Conservation (phyloP, 2,888 invertebrate genomes). For the Cephus spinipes region DNA sequence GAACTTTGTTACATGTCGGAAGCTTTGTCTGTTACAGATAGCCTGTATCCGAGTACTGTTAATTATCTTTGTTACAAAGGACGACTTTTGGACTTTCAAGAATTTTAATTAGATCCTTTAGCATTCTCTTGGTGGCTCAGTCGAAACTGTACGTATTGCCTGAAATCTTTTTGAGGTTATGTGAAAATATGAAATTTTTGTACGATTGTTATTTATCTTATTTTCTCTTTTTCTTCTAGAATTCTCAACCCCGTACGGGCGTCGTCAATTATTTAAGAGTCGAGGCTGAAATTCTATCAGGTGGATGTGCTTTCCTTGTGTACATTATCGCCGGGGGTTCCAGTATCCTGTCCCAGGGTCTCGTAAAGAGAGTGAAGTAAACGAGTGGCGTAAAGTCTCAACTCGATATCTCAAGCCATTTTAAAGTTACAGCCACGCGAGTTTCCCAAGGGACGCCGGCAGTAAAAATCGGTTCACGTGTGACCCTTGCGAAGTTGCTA, state of each 20-base stretch:
- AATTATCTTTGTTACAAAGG: neutral
- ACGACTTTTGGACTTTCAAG: neutral
- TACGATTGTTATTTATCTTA: neutral
- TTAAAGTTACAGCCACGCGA: neutral
- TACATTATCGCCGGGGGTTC: neutral
- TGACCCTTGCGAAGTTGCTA: neutral
- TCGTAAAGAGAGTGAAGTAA: neutral
- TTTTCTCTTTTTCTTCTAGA: too few species aligned
- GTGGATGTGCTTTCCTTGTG: neutral
- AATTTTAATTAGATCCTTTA: neutral
- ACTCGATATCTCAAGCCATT: neutral
- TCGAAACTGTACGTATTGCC: neutral
- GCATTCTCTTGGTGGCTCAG: neutral
- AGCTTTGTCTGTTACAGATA: conserved; percentile 1
- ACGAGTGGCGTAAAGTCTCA: neutral
- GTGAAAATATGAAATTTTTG: neutral
- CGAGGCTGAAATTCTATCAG: neutral
- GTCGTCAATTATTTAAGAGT: neutral
- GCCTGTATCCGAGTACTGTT: conserved; percentile 9
- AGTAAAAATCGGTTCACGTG: neutral
- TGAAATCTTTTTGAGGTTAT: neutral
- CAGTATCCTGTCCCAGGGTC: neutral
- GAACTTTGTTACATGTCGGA: neutral
- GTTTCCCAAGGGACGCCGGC: neutral
- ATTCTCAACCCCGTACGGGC: too few species aligned